Conservation (phyloP, 2,113 vertebrate genomes). For the Corythaixoides concolor region DNA sequence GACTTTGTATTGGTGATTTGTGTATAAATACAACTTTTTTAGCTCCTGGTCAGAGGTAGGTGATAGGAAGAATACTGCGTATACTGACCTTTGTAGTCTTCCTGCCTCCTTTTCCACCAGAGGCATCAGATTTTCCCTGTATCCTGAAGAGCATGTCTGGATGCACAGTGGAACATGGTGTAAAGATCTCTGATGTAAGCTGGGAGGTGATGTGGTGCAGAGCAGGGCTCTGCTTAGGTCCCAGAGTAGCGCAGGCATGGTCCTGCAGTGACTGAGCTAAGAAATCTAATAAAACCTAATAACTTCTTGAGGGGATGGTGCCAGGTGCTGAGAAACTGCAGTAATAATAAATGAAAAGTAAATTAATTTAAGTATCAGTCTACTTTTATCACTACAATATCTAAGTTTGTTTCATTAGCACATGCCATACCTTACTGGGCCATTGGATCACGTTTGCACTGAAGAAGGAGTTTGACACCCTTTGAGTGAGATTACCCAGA, state of each 20-base stretch:
- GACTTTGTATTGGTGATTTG: not conserved
- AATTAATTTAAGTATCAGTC: not conserved
- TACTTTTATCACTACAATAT: not conserved
- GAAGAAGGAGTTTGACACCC: not conserved
- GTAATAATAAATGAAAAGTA: not conserved
- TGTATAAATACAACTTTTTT: not conserved
- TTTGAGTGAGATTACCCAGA: not conserved
- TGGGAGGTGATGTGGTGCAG: not conserved
- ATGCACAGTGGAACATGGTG: not conserved
- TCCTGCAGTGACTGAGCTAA: not conserved
- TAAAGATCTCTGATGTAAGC: not conserved
- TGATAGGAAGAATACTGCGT: not conserved
- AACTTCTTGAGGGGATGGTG: not conserved
- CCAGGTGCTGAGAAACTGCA: not conserved
- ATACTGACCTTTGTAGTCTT: not conserved
- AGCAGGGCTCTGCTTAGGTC: not conserved
- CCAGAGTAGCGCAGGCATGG: not conserved
- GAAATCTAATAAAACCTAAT: not conserved
- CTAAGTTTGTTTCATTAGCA: not conserved
- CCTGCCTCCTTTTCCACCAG: not conserved
- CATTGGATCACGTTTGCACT: not conserved
- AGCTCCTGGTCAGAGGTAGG: not conserved
- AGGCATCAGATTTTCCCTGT: not conserved
- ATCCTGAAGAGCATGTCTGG: not conserved
- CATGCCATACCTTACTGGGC: not conserved